Conservation (phyloP, 2,888 invertebrate genomes). For the Cepaea hortensis region DNA sequence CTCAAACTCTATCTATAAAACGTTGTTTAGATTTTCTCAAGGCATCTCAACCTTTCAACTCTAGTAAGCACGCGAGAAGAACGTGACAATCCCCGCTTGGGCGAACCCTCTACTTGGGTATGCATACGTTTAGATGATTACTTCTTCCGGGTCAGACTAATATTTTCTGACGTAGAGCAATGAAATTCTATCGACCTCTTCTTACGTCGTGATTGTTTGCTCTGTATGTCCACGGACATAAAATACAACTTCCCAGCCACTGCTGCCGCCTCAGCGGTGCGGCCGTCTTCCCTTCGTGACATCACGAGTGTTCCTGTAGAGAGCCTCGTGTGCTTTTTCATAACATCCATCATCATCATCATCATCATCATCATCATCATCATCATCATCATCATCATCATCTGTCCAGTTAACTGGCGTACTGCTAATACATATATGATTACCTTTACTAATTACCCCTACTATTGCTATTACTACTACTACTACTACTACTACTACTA, state of each 20-base stretch:
- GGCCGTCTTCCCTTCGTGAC: too few relatives aligned
- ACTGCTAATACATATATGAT: too few relatives aligned
- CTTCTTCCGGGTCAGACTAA: slow-evolving; percentile 15
- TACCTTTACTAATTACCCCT: too few relatives aligned
- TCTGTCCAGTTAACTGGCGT: too few relatives aligned
- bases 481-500: too few relatives aligned
- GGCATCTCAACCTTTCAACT: neutral
- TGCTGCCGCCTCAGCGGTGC: too few relatives aligned
- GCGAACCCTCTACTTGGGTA: neutral
- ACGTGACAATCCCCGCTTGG: neutral
- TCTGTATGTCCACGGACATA: neutral
- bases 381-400: neutral
- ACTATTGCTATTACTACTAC: too few relatives aligned
- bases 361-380: neutral
- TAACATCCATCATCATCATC: neutral
- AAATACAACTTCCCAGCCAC: neutral
- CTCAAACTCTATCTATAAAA: neutral
- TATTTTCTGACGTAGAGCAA: neutral
- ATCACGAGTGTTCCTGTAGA: too few relatives aligned
- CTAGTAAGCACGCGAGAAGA: neutral
- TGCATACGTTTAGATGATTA: slow-evolving; percentile 22
- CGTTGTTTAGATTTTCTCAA: neutral
- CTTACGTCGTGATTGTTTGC: neutral
- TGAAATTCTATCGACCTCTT: slow-evolving; percentile 5
- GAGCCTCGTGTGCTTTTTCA: too few relatives aligned